phyloP scores from a whole-genome alignment of 2,888 invertebrate genomes.

The Rhingia rostrata region DNA sequence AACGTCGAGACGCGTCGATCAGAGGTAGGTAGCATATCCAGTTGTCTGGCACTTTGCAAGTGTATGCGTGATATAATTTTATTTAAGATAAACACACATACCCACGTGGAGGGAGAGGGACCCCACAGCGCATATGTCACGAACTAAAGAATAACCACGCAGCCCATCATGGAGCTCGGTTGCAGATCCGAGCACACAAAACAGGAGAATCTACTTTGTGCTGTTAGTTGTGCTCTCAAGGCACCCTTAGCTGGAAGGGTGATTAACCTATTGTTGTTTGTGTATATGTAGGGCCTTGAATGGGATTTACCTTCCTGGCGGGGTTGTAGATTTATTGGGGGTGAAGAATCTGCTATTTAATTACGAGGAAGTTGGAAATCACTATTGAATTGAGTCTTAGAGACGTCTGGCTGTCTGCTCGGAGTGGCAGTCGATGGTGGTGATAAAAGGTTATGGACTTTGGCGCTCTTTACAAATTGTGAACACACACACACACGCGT shows the following conservation, averaged over 20 bases:
- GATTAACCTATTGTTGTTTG: conserved; percentile 67
- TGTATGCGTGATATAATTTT: conserved; percentile 58
- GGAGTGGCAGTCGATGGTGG: conserved; percentile 1
- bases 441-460: conserved; percentile 22
- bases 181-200: conserved; percentile 12
- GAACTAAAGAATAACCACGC: conserved; percentile 27
- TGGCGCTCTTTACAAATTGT: background rate
- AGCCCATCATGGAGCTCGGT: conserved; percentile 7
- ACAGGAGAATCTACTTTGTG: conserved; percentile 16
- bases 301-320: conserved; percentile 44
- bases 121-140: conserved; percentile 21
- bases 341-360: conserved; percentile 61
- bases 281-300: conserved; percentile 9
- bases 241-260: conserved; percentile 44
- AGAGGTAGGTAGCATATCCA: background rate
- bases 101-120: conserved; percentile 8
- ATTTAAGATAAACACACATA: conserved; percentile 24
- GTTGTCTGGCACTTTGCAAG: conserved; percentile 13
- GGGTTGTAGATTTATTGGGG: conserved; percentile 52
- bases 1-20: conserved; percentile 29
- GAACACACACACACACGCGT: background rate
- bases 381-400: conserved; percentile 38
- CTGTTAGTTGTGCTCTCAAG: conserved; percentile 23
- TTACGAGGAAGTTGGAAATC: conserved; percentile 53
- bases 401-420: conserved; percentile 24